Base-by-base conservation (phyloP, 2,113 vertebrate species). In the Lutjanus erythropterus region DNA sequence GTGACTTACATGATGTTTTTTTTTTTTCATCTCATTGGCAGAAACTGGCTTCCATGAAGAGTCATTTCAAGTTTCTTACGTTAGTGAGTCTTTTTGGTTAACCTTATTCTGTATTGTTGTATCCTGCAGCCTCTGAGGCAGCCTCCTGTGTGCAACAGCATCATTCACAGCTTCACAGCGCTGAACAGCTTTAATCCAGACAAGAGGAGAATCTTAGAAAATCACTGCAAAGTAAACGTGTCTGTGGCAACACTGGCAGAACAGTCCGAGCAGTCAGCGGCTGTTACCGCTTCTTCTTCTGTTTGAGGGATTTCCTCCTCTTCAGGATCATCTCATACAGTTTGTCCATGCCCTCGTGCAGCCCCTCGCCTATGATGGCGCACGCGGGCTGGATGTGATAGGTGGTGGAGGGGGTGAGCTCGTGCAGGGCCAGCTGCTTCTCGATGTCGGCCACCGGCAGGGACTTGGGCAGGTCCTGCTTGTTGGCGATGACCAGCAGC, bases 311-410 rank as follows among this genome's bases (percentile, higher is more conserved):
- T 86, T 97, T 99, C 87, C 97, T 96, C 78, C 97, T 95, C 83
- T 97, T 98, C 41, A 98, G 89, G 71, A 99, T 99, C 98, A 99
- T 98, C 86, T 99, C 98, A 4, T 98, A 97, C 61, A 99, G 96
- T 91, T 97, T 98, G 95, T 99, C 97, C 98, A 99, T 98, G 78
- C 98, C 98, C 91, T 99, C 98, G 42, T 96, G 96, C 2, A 99
- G 96, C 66, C 98, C 98, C 92, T 99, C 98, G 6, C 98, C 98
- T 41, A 99, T 99, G 83, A 99, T 99, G 80, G 98, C 98, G 71
- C 98, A 99, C 9, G 97, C 97, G 1, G 98, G 98, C 87, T 99
- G 98, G 85, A 99, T 92, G 92, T 99, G 97, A 89, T 98, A 99
- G 19, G 96, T 94, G 86, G 97, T 98, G 92, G 96, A 94, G 12